Base-by-base conservation (phyloP, 2,797 vertebrate species). In the Notolabrus celidotus region DNA sequence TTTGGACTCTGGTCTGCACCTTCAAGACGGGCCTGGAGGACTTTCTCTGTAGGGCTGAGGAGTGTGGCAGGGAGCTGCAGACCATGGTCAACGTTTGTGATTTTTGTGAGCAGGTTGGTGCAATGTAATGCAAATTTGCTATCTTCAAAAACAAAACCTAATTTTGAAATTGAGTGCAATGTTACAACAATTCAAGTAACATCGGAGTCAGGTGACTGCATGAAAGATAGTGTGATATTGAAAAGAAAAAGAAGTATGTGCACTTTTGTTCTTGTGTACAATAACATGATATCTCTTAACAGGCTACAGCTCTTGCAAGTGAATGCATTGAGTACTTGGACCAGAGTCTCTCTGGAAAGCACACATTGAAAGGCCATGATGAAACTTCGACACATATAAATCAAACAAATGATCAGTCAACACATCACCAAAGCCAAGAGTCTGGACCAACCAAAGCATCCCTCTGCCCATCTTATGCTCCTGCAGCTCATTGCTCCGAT, bases 101-200 rank as follows among this genome's bases (percentile, higher is more conserved):
- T 31, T 97, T 98, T 87, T 96, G 94, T 88, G 92, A 94, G 80
- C 95, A 96, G 96, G 97, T 98, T 80, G 15, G 88, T 82, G 29
- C 27, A 4, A 53, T 23, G 59, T 47, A 4, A 15, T 16, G n/a
- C n/a, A n/a, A n/a, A n/a, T n/a, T n/a, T n/a, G n/a, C n/a, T n/a
- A n/a, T n/a, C n/a, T n/a, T n/a, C n/a, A n/a, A n/a, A n/a, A n/a
- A n/a, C n/a, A n/a, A n/a, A 20, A 22, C 23, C 10, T 23, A 46
- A 10, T 46, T 23, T 22, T 46, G 15, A 12, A 22, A 17, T 20
- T 12, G n/a, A 31, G 27, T 51, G 27, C 17, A 31, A 7, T 43
- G 3, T 25, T n/a, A 57, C n/a, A 22, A 10, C 20, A n/a, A 34
- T 11, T 4, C 29, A 2, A 8, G 11, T 27, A 3, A 54, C 33